phyloP scores from a whole-genome alignment of 2,888 invertebrate genomes.

The Calliphora vomitoria region DNA sequence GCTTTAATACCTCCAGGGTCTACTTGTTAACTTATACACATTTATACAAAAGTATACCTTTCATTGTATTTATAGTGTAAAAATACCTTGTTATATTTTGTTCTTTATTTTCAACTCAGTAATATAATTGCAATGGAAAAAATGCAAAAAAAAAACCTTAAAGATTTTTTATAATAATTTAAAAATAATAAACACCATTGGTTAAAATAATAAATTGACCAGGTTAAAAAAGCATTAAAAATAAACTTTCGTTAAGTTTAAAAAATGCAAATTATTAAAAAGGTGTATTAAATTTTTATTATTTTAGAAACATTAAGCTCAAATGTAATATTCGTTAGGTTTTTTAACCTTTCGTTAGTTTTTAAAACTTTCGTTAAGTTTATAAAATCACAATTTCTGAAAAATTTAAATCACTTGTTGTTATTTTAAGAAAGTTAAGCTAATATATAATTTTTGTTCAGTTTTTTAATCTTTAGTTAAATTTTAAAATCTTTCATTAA shows the following conservation, averaged over 20 bases:
- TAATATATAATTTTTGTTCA: background rate
- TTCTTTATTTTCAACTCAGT: conserved; percentile 43
- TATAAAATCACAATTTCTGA: background rate
- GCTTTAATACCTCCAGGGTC: conserved; percentile 72
- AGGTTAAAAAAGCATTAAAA: background rate
- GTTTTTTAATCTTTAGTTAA: background rate
- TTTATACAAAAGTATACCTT: background rate
- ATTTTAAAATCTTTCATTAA: background rate
- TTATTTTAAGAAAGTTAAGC: background rate
- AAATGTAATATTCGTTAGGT: too few relatives aligned
- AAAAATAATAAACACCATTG: conserved; percentile 43
- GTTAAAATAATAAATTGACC: background rate
- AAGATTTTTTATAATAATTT: conserved; percentile 39
- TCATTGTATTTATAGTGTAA: conserved; percentile 63
- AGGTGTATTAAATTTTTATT: background rate
- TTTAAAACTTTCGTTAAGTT: background rate
- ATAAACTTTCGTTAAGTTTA: background rate
- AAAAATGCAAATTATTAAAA: background rate
- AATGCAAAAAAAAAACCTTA: conserved; percentile 4
- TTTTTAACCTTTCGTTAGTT: background rate
- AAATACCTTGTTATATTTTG: conserved; percentile 70
- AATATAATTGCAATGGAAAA: conserved; percentile 61
- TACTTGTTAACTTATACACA: conserved; percentile 66
- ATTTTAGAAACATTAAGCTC: background rate
- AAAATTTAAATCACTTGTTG: background rate